A percentile compares a stretch with the other conserved stretches of the same genome.
These are phyloP conservation scores for Cetoscarus ocellatus DNA, from an alignment of 2,797 vertebrate species.

Conservation along the genomic window DNA sequence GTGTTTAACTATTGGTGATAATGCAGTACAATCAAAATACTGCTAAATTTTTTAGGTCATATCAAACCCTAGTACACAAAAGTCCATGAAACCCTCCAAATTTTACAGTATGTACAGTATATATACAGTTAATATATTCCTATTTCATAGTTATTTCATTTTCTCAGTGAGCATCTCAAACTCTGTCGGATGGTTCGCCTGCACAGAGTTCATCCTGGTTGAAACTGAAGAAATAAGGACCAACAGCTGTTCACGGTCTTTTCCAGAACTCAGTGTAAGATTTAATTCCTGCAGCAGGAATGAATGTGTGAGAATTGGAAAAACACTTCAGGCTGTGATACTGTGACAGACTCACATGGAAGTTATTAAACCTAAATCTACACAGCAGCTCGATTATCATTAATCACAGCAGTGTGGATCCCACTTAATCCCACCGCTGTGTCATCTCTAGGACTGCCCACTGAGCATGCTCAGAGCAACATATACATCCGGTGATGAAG, in stretches of 20 bases:
- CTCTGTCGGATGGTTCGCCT: neutral
- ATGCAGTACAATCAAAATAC: too few relatives aligned
- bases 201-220: neutral
- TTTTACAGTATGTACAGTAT: too few relatives aligned
- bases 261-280: conserved; percentile 1
- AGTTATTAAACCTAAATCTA: conserved; percentile 42
- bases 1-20: too few relatives aligned
- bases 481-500: neutral
- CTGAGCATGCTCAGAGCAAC: neutral
- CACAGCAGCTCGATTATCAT: conserved; percentile 52
- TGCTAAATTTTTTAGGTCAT: too few relatives aligned
- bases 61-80: too few relatives aligned
- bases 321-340: neutral
- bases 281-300: conserved; percentile 1
- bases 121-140: too few relatives aligned
- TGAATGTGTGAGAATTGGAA: conserved; percentile 14
- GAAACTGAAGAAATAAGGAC: neutral
- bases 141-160: neutral
- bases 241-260: neutral
- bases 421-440: conserved; percentile 60
- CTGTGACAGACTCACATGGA: conserved; percentile 33
- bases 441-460: conserved; percentile 30
- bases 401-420: conserved; percentile 45
- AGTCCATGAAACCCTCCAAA: too few relatives aligned
- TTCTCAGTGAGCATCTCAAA: neutral